phyloP scores from a whole-genome alignment of 2,888 invertebrate species.

The Thereva unica region DNA sequence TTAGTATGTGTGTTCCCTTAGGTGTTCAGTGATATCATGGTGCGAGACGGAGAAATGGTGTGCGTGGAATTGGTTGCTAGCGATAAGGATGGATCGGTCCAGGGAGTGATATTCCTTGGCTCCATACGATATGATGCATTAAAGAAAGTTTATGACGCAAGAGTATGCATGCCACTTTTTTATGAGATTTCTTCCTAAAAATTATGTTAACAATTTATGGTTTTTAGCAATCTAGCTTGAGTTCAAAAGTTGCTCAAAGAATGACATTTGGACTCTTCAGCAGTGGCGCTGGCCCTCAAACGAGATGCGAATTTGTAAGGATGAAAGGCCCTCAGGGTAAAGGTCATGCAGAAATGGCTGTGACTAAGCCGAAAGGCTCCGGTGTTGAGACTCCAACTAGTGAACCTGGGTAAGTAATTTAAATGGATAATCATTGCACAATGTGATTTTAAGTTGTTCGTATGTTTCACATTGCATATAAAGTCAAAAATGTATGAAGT shows the following conservation, averaged over 20 bases:
- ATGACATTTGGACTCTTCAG: conserved; percentile 93
- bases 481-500: no score
- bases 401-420: conserved; percentile 69
- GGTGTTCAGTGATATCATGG: conserved; percentile 96
- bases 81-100: conserved; percentile 81
- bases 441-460: background rate
- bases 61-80: conserved; percentile 96
- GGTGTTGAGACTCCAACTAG: conserved; percentile 95
- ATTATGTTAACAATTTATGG: conserved; percentile 3
- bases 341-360: conserved; percentile 97
- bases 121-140: conserved; percentile 97
- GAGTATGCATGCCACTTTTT: conserved; percentile 66
- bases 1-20: conserved; percentile 58
- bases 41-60: conserved; percentile 98
- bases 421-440: background rate
- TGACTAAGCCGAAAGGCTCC: conserved; percentile 87
- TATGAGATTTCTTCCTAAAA: background rate
- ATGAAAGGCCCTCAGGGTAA: conserved; percentile 98
- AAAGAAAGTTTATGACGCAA: conserved; percentile 93
- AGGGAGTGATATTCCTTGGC: conserved; percentile 95
- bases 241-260: conserved; percentile 91
- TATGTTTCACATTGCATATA: background rate
- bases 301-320: conserved; percentile 93
- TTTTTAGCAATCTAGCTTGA: conserved; percentile 81
- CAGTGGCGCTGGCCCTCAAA: conserved; percentile 70